Conservation (phyloP, 2,113 vertebrate genomes). For the Fulica atra region DNA sequence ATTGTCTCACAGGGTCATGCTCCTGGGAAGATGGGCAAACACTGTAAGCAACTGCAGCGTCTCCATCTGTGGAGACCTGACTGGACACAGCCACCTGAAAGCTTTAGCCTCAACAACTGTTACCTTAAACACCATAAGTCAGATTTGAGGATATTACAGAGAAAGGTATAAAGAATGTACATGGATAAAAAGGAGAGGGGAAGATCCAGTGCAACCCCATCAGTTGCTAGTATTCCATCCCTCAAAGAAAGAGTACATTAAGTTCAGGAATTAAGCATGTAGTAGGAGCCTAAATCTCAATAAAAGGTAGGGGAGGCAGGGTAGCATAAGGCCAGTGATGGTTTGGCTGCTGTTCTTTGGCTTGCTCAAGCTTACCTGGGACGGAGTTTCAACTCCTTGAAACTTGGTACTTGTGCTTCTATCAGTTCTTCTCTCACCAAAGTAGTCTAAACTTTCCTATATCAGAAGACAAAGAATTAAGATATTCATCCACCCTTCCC, state of each 20-base stretch:
- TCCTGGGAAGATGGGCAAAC: not conserved
- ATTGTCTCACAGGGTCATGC: not conserved
- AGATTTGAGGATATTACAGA: not conserved
- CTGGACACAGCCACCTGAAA: not conserved
- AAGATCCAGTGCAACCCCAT: not conserved
- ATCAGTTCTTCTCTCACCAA: conserved; percentile 92
- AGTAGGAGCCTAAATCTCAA: not conserved
- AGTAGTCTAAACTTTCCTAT: conserved; percentile 90
- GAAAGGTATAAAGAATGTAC: not conserved
- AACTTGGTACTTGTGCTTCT: conserved; percentile 89
- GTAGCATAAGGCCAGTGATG: not conserved
- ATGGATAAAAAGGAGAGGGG: not conserved
- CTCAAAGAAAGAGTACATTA: not conserved
- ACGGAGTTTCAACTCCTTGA: conserved; percentile 96
- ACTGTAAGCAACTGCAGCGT: not conserved
- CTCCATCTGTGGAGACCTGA: not conserved
- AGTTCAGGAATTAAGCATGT: not conserved
- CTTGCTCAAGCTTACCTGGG: conserved; percentile 80
- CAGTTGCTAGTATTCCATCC: not conserved
- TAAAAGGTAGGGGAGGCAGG: not conserved
- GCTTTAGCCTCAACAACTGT: not conserved
- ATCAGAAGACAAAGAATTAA: not conserved
- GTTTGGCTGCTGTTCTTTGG: not conserved
- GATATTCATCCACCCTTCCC: not conserved
- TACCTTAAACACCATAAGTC: not conserved